phyloP scores from a whole-genome alignment of 1,140 invertebrate genomes.

The Neodiprion virginianus region DNA sequence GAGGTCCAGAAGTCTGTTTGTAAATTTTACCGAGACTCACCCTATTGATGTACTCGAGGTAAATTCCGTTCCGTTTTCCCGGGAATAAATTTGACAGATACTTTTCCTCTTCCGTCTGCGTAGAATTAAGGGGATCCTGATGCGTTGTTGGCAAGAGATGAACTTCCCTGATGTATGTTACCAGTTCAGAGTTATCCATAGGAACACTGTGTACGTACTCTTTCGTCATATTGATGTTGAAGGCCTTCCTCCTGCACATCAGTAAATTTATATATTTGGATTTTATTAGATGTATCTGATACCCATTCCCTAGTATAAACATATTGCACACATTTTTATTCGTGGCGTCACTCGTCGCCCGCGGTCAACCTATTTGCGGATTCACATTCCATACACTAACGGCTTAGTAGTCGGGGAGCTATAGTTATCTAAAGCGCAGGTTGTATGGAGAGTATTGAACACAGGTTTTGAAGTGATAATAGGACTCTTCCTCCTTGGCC shows the following conservation, averaged over 20 bases:
- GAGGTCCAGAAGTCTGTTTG: no score
- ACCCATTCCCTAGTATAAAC: neutral
- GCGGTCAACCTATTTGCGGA: neutral
- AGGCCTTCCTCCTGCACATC: constrained; percentile 53
- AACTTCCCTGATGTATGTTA: constrained; percentile 74
- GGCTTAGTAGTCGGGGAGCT: neutral
- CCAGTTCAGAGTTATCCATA: constrained; percentile 75
- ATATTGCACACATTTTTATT: neutral
- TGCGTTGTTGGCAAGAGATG: constrained; percentile 62
- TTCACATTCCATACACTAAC: neutral
- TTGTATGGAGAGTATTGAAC: no score
- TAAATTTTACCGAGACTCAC: constrained; percentile 38
- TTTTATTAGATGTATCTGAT: neutral
- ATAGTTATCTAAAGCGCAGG: no score
- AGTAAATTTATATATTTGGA: constrained; percentile 6
- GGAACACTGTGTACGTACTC: constrained; percentile 75
- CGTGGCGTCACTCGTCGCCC: neutral
- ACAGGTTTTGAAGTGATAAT: no score
- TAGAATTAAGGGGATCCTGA: constrained; percentile 50
- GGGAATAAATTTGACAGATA: constrained; percentile 55
- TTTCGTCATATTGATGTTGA: constrained; percentile 71
- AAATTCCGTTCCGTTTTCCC: constrained; percentile 60
- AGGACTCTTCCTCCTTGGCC: no score
- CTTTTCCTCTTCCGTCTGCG: constrained; percentile 59
- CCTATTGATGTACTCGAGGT: constrained; percentile 64